Evolutionary conservation across 2,797 vertebrate genomes (phyloP).

Genomic region (Arrhamphus sclerolepis): DNA sequence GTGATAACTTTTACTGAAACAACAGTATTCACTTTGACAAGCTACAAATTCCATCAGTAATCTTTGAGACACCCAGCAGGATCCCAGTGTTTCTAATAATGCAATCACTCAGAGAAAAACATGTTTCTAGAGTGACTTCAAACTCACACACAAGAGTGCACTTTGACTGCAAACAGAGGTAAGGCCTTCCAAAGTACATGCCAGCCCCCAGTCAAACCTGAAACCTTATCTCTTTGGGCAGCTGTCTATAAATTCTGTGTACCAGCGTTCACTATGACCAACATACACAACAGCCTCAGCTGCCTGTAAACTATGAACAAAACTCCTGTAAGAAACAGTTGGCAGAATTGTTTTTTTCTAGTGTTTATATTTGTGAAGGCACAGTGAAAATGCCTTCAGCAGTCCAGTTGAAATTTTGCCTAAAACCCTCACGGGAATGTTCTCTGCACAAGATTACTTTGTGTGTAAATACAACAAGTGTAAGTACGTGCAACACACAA

Average conservation of each 20-base stretch:
- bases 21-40: constrained; percentile 43
- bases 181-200: constrained; percentile 68
- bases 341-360: too few species aligned
- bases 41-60: constrained; percentile 41
- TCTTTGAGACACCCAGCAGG: constrained; percentile 20
- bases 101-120: constrained; percentile 32
- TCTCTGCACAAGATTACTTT: constrained; percentile 37
- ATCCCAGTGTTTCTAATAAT: constrained; percentile 34
- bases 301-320: constrained; percentile 3
- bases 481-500: neutral
- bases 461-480: constrained; percentile 30
- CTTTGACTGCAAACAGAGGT: constrained; percentile 57
- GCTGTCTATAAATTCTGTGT: constrained; percentile 61
- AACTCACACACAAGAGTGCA: constrained; percentile 38
- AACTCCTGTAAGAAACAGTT: too few species aligned
- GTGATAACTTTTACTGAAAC: constrained; percentile 24
- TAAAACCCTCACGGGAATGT: constrained; percentile 42
- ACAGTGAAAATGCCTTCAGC: constrained; percentile 1
- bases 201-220: constrained; percentile 51
- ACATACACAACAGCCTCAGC: constrained; percentile 23
- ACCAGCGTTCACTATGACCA: constrained; percentile 54
- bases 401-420: constrained; percentile 19
- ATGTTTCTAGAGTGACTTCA: constrained; percentile 22
- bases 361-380: too few species aligned
- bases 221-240: constrained; percentile 77